These are phyloP conservation scores for Mirza zaza DNA, from an alignment of 2,113 vertebrate species.

Conservation along the genomic window DNA sequence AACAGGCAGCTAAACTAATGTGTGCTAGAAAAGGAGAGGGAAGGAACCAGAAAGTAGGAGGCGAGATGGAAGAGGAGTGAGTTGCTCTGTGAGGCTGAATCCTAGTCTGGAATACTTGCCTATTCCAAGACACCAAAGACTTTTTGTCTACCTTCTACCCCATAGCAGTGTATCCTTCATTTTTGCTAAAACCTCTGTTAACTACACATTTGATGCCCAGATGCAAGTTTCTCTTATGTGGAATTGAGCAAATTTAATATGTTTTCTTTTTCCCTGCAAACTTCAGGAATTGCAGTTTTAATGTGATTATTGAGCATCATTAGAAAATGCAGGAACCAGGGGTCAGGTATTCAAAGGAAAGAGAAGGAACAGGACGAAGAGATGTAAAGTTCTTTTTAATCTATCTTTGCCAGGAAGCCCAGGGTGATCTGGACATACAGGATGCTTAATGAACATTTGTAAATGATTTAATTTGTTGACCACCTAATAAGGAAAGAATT, in stretches of 20 bases:
- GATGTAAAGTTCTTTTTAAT: neutral
- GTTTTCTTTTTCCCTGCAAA: neutral
- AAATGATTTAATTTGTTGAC: neutral
- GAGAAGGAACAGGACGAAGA: neutral
- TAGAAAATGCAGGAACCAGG: neutral
- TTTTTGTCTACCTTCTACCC: neutral
- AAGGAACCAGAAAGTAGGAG: too few relatives aligned
- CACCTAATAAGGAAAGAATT: neutral
- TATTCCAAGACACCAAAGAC: neutral
- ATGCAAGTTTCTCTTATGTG: neutral
- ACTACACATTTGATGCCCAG: too few relatives aligned
- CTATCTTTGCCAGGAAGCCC: neutral
- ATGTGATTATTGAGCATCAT: neutral
- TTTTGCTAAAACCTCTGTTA: neutral
- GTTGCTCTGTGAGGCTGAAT: neutral
- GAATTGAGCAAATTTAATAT: neutral
- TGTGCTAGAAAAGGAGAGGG: too few relatives aligned
- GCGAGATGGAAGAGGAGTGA: neutral
- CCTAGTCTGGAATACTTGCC: neutral
- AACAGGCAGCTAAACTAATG: too few relatives aligned
- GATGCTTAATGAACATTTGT: neutral
- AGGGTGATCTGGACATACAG: accelerated
- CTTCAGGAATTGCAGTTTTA: neutral
- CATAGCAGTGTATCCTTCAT: accelerated
- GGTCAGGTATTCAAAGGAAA: neutral